Base-by-base conservation (phyloP, 1,140 invertebrate species). In the Monochamus saltuarius region DNA sequence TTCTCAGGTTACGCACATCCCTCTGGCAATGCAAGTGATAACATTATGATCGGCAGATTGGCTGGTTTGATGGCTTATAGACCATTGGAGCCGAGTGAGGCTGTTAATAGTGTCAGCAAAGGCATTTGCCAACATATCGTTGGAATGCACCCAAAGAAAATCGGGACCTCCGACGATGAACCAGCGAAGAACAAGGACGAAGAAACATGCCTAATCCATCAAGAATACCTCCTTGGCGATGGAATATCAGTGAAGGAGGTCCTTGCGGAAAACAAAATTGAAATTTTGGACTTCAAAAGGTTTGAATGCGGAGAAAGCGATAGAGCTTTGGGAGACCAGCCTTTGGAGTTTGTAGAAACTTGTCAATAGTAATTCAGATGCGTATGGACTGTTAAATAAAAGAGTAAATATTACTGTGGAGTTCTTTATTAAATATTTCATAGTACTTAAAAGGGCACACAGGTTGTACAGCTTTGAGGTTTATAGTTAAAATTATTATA, bases 81-180 rank as follows among this genome's bases (percentile, higher is more conserved):
- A 73, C 70, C 73, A 59, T 13, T 68, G 9, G 75, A 76, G 70
- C 52, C 73, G 3, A 73, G 10, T 51, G 60, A 77, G 4, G 72
- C 84, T 19, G 59, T 76, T 58, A 85, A 91, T 9, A 36, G 62
- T 54, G 17, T 66, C 40, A 47, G 38, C 10, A 61, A 57, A 55
- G 61, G 61, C 7, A 42, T 95, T 89, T 95, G 93, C 75, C 93
- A 96, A 73, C 95, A 98, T 73, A 87, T 97, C 68, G 91, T 97
- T 40, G 93, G 93, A 14, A 90, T 95, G 86, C 92, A 92, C 71
- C 94, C 94, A 0, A 74, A 65, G 19, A 88, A 86, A 77, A 83
- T 97, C 64, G 93, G 93, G 10, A 77, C 85, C 66, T 77, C 82
- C 57, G 80, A 81, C 46, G 86, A 91, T 67, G 76, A 84, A 68